These are phyloP conservation scores for Ptilonorhynchus violaceus DNA, from an alignment of 2,113 vertebrate species.

Conservation along the genomic window DNA sequence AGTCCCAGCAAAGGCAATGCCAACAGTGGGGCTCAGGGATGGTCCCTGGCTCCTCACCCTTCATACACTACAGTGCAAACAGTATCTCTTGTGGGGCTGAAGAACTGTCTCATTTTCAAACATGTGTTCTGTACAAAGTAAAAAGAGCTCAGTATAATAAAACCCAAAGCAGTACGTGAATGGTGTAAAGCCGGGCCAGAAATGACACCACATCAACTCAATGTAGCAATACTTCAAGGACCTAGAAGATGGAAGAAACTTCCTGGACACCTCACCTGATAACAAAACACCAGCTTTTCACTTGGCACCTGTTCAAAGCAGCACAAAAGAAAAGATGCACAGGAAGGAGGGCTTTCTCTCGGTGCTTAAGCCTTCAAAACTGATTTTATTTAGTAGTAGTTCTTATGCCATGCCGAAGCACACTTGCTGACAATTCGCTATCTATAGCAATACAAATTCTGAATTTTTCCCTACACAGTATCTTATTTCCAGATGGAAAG, in stretches of 20 bases:
- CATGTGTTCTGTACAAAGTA: background rate
- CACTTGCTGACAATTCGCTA: background rate
- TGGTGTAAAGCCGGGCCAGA: background rate
- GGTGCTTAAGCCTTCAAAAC: background rate
- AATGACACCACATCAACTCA: background rate
- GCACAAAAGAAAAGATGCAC: background rate
- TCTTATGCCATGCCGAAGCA: background rate
- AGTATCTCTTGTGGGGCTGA: background rate
- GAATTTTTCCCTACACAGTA: background rate
- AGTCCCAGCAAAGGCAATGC: background rate
- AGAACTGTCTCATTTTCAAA: background rate
- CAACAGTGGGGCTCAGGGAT: background rate
- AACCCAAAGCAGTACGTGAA: background rate
- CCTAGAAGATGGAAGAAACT: background rate
- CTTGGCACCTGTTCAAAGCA: background rate
- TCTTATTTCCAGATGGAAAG: conserved; percentile 2
- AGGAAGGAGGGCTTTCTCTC: background rate
- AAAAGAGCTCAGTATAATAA: background rate
- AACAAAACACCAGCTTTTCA: background rate
- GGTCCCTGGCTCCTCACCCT: accelerated
- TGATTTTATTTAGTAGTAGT: background rate
- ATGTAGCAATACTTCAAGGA: background rate
- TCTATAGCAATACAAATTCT: background rate
- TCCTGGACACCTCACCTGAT: background rate
- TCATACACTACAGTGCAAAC: background rate